Evolutionary conservation across 2,888 invertebrate genomes (phyloP).

Genomic region (Pyrochroa serraticornis): DNA sequence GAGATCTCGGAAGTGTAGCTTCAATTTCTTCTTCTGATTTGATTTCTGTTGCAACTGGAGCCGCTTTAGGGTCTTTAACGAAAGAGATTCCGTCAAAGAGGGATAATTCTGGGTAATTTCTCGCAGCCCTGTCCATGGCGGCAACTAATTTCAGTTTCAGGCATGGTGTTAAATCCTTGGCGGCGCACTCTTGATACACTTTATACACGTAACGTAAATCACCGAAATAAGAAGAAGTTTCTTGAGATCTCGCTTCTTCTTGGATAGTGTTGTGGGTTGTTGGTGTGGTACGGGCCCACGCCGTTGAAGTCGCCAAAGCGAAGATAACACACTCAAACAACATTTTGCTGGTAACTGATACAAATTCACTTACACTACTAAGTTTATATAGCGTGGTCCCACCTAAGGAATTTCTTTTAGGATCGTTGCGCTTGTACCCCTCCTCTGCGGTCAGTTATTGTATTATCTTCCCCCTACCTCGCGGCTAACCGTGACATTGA

Average conservation of each 20-base stretch:
- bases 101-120: slow-evolving; percentile 66
- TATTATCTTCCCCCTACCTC: slow-evolving; percentile 21
- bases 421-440: slow-evolving; percentile 35
- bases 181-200: slow-evolving; percentile 81
- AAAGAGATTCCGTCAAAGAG: slow-evolving; percentile 78
- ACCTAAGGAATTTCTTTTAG: slow-evolving; percentile 50
- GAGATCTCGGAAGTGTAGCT: slow-evolving; percentile 73
- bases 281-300: slow-evolving; percentile 61
- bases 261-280: slow-evolving; percentile 58
- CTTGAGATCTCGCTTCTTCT: slow-evolving; percentile 48
- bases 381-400: slow-evolving; percentile 53
- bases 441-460: slow-evolving; percentile 28
- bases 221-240: slow-evolving; percentile 60
- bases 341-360: slow-evolving; percentile 59
- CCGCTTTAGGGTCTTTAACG: slow-evolving; percentile 64
- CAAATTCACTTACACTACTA: slow-evolving; percentile 55
- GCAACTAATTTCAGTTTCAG: slow-evolving; percentile 81
- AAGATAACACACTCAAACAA: slow-evolving; percentile 65
- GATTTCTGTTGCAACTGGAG: slow-evolving; percentile 56
- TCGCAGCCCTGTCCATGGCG: slow-evolving; percentile 75
- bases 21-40: slow-evolving; percentile 70
- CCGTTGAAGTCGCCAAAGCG: slow-evolving; percentile 62
- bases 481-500: slow-evolving; percentile 44
- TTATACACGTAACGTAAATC: slow-evolving; percentile 77
- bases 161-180: slow-evolving; percentile 72